Conservation (phyloP, 92 coral and sea anemone genomes). For the Porites lobata region DNA sequence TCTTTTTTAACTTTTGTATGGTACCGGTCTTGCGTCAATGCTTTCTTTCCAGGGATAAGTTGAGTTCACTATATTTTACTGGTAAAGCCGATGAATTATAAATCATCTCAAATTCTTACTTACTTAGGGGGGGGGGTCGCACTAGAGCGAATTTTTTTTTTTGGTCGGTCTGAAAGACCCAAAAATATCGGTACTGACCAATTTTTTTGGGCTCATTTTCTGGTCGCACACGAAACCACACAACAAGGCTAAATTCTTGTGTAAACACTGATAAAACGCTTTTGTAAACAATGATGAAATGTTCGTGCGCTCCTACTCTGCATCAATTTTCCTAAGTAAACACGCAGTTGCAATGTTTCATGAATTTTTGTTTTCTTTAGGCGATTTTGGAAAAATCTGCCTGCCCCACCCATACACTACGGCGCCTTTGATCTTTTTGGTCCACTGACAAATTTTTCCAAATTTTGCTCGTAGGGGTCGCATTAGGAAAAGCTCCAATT, state of each 20-base stretch:
- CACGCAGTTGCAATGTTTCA: constrained; percentile 19
- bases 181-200: constrained; percentile 12
- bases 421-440: not conserved
- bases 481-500: constrained; percentile 6
- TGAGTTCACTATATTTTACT: constrained; percentile 16
- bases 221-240: constrained; percentile 29
- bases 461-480: constrained; percentile 4
- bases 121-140: not conserved
- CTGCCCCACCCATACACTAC: too few relatives aligned
- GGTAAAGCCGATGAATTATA: constrained; percentile 15
- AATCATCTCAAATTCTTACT: constrained; percentile 16
- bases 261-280: constrained; percentile 34
- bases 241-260: constrained; percentile 20
- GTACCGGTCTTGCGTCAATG: constrained; percentile 20
- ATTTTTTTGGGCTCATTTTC: constrained; percentile 19
- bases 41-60: constrained; percentile 13
- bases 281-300: not conserved
- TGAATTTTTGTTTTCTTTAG: constrained; percentile 21
- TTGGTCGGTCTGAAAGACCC: constrained; percentile 20
- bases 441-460: constrained; percentile 1
- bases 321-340: constrained; percentile 2
- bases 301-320: not conserved
- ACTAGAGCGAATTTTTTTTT: constrained; percentile 15
- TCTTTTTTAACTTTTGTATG: constrained; percentile 9
- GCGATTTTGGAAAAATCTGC: not conserved